Percentiles rank a stretch among this genome's conserved stretches.
phyloP scores from a whole-genome alignment of 2,797 vertebrate genomes.

The Sylvia borin region DNA sequence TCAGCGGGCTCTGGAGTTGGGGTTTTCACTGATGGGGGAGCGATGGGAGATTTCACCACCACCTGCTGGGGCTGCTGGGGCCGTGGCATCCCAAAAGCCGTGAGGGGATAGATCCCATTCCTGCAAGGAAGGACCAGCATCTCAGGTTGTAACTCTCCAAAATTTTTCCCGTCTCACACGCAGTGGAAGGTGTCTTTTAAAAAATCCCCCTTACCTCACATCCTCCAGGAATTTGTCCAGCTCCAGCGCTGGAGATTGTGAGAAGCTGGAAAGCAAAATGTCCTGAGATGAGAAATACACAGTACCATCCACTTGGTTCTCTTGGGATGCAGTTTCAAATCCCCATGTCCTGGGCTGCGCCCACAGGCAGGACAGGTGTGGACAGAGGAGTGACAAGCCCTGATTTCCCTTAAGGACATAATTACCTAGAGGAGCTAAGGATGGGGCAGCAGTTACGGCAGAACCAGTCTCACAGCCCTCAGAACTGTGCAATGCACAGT shows the following conservation, averaged over 20 bases:
- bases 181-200: background rate
- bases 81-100: slow-evolving; percentile 92
- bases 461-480: background rate
- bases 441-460: background rate
- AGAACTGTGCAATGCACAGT: background rate
- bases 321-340: background rate
- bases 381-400: background rate
- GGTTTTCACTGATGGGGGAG: slow-evolving; percentile 93
- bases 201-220: slow-evolving; percentile 83
- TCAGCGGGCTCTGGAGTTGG: slow-evolving; percentile 96
- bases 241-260: slow-evolving; percentile 94
- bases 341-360: background rate
- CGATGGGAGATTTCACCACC: slow-evolving; percentile 91
- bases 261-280: slow-evolving; percentile 80
- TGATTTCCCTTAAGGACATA: background rate
- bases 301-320: background rate
- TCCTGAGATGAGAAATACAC: background rate
- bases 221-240: slow-evolving; percentile 98
- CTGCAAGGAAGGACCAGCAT: slow-evolving; percentile 64
- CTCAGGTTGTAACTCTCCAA: background rate
- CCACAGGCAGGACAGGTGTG: background rate
- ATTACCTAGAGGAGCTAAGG: background rate
- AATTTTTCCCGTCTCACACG: background rate
- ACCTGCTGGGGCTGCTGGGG: slow-evolving; percentile 96
- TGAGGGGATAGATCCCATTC: slow-evolving; percentile 97